phyloP scores from a whole-genome alignment of 2,888 invertebrate species.

The Sisyra nigra region DNA sequence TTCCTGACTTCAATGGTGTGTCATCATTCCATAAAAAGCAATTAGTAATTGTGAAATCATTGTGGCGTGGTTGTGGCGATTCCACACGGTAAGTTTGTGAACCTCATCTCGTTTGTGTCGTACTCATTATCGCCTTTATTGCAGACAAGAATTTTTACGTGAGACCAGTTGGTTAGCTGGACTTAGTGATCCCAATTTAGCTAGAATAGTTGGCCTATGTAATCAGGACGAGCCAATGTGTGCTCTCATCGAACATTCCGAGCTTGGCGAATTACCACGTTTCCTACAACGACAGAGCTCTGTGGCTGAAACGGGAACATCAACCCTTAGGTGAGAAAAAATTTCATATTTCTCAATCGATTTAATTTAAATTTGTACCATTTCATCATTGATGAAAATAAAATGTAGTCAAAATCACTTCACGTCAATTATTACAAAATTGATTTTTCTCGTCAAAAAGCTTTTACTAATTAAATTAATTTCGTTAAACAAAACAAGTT shows the following conservation, averaged over 20 bases:
- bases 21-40: constrained; percentile 51
- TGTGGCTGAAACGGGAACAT: constrained; percentile 27
- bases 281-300: constrained; percentile 30
- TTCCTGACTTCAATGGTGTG: constrained; percentile 47
- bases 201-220: constrained; percentile 66
- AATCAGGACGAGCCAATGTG: constrained; percentile 68
- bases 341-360: neutral
- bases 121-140: constrained; percentile 13
- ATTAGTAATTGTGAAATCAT: constrained; percentile 56
- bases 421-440: neutral
- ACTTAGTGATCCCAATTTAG: constrained; percentile 68
- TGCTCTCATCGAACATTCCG: constrained; percentile 80
- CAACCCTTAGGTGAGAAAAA: constrained; percentile 25
- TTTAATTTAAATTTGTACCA: neutral
- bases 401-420: neutral
- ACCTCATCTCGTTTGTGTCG: neutral
- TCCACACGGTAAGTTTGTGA: constrained; percentile 31
- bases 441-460: neutral
- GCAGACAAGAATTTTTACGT: constrained; percentile 71
- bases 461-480: too few species aligned
- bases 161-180: constrained; percentile 76
- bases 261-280: constrained; percentile 71
- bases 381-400: neutral
- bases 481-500: too few species aligned
- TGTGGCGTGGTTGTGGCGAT: constrained; percentile 46